Evolutionary conservation across 2,113 vertebrate genomes (phyloP).

Genomic region (Hypomesus transpacificus): DNA sequence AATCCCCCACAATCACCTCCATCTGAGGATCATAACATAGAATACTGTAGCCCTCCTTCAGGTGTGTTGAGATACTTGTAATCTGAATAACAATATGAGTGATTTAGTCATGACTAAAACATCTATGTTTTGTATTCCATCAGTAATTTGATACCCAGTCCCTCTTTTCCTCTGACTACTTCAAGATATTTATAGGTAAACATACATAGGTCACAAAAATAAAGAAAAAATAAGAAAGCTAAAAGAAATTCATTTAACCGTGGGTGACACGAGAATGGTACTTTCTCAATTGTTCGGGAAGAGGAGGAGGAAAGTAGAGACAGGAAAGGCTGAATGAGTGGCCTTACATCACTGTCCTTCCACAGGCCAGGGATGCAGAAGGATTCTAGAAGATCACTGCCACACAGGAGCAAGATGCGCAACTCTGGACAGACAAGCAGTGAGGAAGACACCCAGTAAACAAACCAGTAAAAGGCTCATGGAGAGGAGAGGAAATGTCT

Average conservation of each 20-base stretch:
- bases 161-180: neutral
- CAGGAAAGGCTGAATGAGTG: neutral
- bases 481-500: too few relatives aligned
- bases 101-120: neutral
- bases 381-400: conserved; percentile 96
- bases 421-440: conserved; percentile 77
- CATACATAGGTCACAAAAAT: neutral
- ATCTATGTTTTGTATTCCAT: neutral
- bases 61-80: too few relatives aligned
- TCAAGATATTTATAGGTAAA: neutral
- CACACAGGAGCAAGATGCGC: conserved; percentile 95
- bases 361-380: conserved; percentile 99
- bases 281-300: neutral
- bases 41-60: neutral
- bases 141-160: too few relatives aligned
- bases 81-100: too few relatives aligned
- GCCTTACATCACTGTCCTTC: conserved; percentile 97
- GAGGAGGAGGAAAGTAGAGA: neutral
- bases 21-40: conserved; percentile 73
- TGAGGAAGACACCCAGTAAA: conserved; percentile 55
- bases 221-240: neutral
- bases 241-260: neutral
- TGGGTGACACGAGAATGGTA: too few relatives aligned
- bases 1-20: conserved; percentile 97
- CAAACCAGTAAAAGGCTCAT: neutral